Evolutionary conservation across 2,888 invertebrate species (phyloP), one percentile per base, ranked within the genome.

Genomic region (Drosophila maculinotata): DNA sequence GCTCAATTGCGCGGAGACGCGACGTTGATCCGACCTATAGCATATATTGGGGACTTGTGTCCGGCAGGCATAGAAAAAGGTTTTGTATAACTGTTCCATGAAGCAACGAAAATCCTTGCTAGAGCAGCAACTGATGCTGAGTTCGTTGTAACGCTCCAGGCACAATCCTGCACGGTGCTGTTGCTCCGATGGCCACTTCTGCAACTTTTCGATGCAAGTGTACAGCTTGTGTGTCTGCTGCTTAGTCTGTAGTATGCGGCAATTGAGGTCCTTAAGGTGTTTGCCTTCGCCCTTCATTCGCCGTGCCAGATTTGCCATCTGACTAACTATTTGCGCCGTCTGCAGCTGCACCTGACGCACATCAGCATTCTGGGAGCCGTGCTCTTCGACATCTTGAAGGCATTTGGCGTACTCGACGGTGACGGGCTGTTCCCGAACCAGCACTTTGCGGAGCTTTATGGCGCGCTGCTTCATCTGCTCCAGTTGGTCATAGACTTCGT

Each of bases 401-500:
- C 7, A 36, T 35, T 52, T 53, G 7, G 9, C 28, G 8, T 17
- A 30, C n/a, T 23, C n/a, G 3, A 38, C 7, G 1, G n/a, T 20
- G 33, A 2, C 7, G 2, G 53, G 25, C 6, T 41, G 15, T 1
- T 53, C 39, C 10, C 10, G 10, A 1, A 63, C 26, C 1, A 74
- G n/a, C 1, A 42, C 8, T 2, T 30, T 30, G 8, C 28, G 54
- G 15, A 72, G 14, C n/a, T 68, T 14, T 10, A 41, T n/a, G 3
- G 52, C 54, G 2, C 65, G 53, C 35, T 67, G 39, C 36, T 62
- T 69, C 49, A 76, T 52, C n/a, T 35, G 25, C 35, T 76, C 41
- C 30, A 76, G 41, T 15, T 62, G 23, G 8, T 48, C 49, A 6
- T 48, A 56, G n/a, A 54, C 5, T 6, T 17, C 17, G 4, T 53